Percentiles rank a stretch among this genome's conserved stretches.
phyloP scores from a whole-genome alignment of 2,113 vertebrate species.

The Sinosuthora webbiana region DNA sequence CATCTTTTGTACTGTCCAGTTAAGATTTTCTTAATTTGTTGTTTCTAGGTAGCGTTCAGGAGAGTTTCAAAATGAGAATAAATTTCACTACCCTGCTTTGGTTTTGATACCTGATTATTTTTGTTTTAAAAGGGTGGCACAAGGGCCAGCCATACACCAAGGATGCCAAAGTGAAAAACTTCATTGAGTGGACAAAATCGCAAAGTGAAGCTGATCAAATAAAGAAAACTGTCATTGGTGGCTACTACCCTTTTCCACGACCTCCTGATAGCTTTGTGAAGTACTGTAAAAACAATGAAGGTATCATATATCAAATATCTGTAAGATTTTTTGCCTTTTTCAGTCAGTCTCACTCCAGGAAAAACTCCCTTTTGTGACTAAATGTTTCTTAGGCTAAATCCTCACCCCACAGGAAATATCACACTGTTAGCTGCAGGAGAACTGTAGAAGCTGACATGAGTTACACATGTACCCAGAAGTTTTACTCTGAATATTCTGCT shows the following conservation, averaged over 20 bases:
- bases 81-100: not conserved
- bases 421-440: not conserved
- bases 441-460: not conserved
- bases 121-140: slow-evolving; percentile 75
- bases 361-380: not conserved
- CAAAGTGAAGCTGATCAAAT: slow-evolving; percentile 74
- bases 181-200: slow-evolving; percentile 86
- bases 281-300: slow-evolving; percentile 71
- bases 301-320: slow-evolving; percentile 42
- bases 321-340: not conserved
- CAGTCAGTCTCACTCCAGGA: not conserved
- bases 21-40: not conserved
- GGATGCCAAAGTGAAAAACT: slow-evolving; percentile 81
- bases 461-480: not conserved
- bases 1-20: not conserved
- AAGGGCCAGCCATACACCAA: slow-evolving; percentile 82
- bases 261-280: slow-evolving; percentile 76
- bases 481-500: not conserved
- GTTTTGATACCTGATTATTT: not conserved
- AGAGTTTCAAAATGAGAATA: not conserved
- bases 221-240: slow-evolving; percentile 81
- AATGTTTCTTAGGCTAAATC: not conserved
- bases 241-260: slow-evolving; percentile 84
- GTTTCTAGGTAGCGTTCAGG: not conserved
- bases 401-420: not conserved